A percentile compares a stretch with the other conserved stretches of the same genome.
Evolutionary conservation across 2,888 invertebrate species (phyloP).

Genomic region (Chamaedrilus cognettii): DNA sequence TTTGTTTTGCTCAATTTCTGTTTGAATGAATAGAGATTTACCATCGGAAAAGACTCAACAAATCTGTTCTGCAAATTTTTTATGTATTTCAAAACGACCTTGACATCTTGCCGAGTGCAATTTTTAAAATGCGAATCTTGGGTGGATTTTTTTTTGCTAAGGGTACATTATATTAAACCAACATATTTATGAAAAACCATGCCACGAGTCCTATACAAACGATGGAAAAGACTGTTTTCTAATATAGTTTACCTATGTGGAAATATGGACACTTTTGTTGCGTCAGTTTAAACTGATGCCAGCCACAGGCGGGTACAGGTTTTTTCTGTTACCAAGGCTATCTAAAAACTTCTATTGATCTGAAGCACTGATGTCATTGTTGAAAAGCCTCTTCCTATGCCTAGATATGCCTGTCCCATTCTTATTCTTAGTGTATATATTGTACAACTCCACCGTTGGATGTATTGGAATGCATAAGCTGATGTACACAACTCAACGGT

Average conservation of each 20-base stretch:
- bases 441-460: neutral
- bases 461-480: neutral
- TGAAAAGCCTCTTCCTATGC: too few species aligned
- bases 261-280: neutral
- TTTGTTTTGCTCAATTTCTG: neutral
- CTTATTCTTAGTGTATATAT: neutral
- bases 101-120: neutral
- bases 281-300: slow-evolving; percentile 9
- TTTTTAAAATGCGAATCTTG: too few species aligned
- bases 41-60: neutral
- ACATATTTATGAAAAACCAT: neutral
- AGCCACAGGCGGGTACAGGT: neutral
- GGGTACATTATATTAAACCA: neutral
- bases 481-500: neutral
- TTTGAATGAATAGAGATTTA: neutral
- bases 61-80: neutral
- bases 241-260: neutral
- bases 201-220: neutral
- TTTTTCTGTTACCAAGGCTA: neutral
- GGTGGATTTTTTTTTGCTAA: too few species aligned
- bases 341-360: too few species aligned
- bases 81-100: neutral
- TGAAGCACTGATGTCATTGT: too few species aligned
- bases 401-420: too few species aligned
- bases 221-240: neutral